phyloP scores from a whole-genome alignment of 2,113 vertebrate genomes.

The Microtus montanus region DNA sequence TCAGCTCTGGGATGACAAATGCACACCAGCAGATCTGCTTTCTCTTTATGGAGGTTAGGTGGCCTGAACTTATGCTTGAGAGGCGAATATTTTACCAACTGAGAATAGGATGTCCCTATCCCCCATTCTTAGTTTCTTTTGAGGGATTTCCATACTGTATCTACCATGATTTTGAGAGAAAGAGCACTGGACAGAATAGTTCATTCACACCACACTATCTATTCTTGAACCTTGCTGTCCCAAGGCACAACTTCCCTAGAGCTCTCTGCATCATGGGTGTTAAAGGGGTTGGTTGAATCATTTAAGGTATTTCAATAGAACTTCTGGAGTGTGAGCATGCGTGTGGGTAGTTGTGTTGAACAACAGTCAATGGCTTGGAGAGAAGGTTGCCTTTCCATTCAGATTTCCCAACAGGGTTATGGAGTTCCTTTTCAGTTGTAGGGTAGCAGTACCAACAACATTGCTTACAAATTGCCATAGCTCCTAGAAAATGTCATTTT shows the following conservation, averaged over 20 bases:
- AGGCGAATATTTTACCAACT: neutral
- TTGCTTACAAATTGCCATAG: slow-evolving; percentile 77
- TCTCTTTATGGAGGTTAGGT: neutral
- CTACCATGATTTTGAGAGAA: neutral
- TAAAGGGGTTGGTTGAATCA: neutral
- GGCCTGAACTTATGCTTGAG: neutral
- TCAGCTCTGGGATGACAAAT: neutral
- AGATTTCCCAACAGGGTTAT: slow-evolving; percentile 5
- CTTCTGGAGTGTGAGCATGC: neutral
- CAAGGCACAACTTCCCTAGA: neutral
- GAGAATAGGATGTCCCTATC: neutral
- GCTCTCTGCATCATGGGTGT: neutral
- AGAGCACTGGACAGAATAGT: neutral
- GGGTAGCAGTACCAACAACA: slow-evolving; percentile 74
- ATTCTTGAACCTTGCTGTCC: neutral
- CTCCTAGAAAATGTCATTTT: neutral
- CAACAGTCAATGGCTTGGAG: slow-evolving; percentile 17
- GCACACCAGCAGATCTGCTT: neutral
- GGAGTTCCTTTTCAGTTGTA: neutral
- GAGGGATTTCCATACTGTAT: neutral
- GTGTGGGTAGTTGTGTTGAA: neutral
- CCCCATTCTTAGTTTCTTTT: neutral
- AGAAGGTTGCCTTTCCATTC: slow-evolving; percentile 17
- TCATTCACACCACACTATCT: neutral
- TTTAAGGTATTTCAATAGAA: neutral